Conservation (phyloP, 2,113 vertebrate species). For the Motacilla tschutschensis region DNA sequence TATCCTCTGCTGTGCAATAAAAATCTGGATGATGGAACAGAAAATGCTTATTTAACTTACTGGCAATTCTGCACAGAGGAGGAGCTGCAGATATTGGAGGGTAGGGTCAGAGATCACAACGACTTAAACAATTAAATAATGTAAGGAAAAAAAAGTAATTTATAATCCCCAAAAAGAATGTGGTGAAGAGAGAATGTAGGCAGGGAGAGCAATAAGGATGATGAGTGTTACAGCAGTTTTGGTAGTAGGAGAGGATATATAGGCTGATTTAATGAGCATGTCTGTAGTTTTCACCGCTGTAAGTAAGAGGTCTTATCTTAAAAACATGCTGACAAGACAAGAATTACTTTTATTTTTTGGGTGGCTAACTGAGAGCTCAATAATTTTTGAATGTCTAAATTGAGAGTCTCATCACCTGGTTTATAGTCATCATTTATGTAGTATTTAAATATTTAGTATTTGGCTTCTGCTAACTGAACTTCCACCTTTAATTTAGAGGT, state of each 20-base stretch:
- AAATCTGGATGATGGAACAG: background rate
- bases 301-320: background rate
- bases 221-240: background rate
- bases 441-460: slow-evolving; percentile 9
- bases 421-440: background rate
- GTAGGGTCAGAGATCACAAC: background rate
- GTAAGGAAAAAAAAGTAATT: background rate
- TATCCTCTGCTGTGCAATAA: background rate
- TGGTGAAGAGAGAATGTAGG: background rate
- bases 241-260: background rate
- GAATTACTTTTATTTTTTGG: background rate
- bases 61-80: background rate
- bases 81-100: background rate
- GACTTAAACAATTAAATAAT: background rate
- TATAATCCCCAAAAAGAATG: background rate
- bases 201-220: background rate
- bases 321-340: background rate
- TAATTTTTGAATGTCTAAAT: background rate
- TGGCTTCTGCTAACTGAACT: background rate
- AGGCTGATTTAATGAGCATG: background rate
- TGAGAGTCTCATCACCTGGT: background rate
- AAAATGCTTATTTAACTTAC: background rate
- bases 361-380: background rate
- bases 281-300: background rate
- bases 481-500: slow-evolving; percentile 13